phyloP scores from a whole-genome alignment of 2,797 vertebrate species.

The Squalus acanthias region DNA sequence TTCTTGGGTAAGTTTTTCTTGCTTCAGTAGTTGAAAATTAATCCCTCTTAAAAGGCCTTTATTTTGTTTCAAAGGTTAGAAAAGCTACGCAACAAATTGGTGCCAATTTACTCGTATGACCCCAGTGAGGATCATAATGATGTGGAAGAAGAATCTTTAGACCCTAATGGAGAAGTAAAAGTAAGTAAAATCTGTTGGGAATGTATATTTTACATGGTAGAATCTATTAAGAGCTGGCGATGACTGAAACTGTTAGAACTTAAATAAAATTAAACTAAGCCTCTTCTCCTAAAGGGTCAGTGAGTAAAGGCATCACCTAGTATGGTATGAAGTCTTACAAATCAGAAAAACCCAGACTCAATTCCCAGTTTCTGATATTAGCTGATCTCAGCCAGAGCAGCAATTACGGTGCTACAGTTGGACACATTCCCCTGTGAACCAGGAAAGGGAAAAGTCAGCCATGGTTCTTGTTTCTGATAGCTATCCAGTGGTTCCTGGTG shows the following conservation, averaged over 20 bases:
- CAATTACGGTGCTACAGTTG: background rate
- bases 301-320: background rate
- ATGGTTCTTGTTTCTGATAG: background rate
- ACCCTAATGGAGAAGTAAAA: slow-evolving; percentile 17
- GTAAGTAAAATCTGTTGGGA: slow-evolving; percentile 10
- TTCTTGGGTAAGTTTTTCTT: background rate
- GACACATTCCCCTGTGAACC: background rate
- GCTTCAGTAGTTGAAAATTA: background rate
- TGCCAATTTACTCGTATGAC: slow-evolving; percentile 48
- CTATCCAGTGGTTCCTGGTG: background rate
- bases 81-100: slow-evolving; percentile 48
- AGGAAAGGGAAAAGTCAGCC: background rate
- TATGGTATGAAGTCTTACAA: no score
- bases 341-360: background rate
- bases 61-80: slow-evolving; percentile 49
- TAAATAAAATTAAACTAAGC: no score
- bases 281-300: background rate
- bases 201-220: background rate
- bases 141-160: slow-evolving; percentile 40
- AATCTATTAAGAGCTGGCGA: background rate
- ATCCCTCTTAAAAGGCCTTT: slow-evolving; percentile 2
- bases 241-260: background rate
- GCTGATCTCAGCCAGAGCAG: background rate
- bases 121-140: slow-evolving; percentile 47
- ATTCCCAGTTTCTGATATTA: background rate